Evolutionary conservation across 2,797 vertebrate species (phyloP).

Genomic region (Myotis findleyi): DNA sequence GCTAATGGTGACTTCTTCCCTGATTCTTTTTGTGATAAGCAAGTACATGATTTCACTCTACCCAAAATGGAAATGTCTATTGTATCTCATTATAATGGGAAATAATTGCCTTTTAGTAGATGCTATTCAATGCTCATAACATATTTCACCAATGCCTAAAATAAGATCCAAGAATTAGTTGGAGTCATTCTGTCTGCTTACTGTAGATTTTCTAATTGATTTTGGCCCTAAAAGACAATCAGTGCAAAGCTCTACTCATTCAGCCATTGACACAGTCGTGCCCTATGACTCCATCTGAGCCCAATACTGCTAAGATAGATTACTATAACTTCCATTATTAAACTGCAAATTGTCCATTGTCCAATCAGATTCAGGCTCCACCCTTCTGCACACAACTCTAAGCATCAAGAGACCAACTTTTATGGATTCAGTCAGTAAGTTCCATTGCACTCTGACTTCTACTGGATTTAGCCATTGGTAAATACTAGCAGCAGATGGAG

Average conservation of each 20-base stretch:
- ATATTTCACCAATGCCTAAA: conserved; percentile 68
- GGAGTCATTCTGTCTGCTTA: conserved; percentile 56
- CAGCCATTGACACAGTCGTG: not conserved
- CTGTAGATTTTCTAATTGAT: conserved; percentile 60
- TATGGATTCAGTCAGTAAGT: not conserved
- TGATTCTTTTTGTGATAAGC: conserved; percentile 36
- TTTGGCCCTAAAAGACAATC: conserved; percentile 30
- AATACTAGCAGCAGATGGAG: not conserved
- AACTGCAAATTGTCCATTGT: conserved; percentile 27
- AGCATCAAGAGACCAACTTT: not conserved
- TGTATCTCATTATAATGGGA: conserved; percentile 49
- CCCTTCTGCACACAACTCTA: not conserved
- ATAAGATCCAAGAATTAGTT: conserved; percentile 64
- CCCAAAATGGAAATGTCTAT: conserved; percentile 57
- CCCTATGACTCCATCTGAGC: conserved; percentile 21
- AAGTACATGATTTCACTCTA: conserved; percentile 32
- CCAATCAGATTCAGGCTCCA: not conserved
- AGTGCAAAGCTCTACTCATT: conserved; percentile 39
- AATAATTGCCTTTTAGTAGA: conserved; percentile 66
- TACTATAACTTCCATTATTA: not conserved
- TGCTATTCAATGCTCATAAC: not conserved
- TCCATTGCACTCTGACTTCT: not conserved
- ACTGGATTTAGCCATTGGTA: not conserved
- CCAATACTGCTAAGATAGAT: not conserved
- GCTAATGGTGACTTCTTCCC: not conserved